Conservation (phyloP, 2,113 vertebrate species). For the Elgaria multicarinata region DNA sequence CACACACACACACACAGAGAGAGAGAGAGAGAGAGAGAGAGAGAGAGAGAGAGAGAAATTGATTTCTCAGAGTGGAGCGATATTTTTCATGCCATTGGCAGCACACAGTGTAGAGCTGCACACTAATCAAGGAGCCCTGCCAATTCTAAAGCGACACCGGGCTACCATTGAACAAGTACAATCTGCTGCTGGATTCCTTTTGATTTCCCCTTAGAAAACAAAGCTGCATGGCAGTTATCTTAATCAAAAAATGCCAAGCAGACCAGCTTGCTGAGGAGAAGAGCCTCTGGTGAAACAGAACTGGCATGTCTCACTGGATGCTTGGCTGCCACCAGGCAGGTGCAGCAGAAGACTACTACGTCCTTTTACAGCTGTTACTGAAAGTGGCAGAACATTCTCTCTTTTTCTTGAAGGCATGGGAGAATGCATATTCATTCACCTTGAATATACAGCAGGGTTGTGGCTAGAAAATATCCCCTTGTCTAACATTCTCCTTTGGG, state of each 20-base stretch:
- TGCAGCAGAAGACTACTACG: conserved; percentile 27
- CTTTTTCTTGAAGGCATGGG: conserved; percentile 19
- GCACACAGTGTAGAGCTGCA: conserved; percentile 44
- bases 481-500: neutral
- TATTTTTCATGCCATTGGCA: conserved; percentile 52
- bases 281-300: conserved; percentile 22
- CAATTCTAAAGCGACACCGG: conserved; percentile 63
- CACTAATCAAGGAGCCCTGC: conserved; percentile 59
- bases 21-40: neutral
- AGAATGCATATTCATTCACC: neutral
- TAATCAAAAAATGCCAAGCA: conserved; percentile 47
- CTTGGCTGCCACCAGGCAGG: conserved; percentile 18
- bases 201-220: conserved; percentile 58
- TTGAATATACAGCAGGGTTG: neutral
- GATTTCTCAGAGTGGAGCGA: conserved; percentile 42
- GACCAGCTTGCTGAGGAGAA: conserved; percentile 25
- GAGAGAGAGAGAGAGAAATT: neutral
- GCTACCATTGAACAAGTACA: conserved; percentile 65
- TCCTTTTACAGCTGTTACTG: conserved; percentile 15
- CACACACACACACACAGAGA: too few species aligned
- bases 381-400: conserved; percentile 25
- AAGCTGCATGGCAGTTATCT: conserved; percentile 48
- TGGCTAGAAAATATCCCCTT: neutral
- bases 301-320: conserved; percentile 15
- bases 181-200: conserved; percentile 62